Evolutionary conservation across 2,888 invertebrate species (phyloP), one percentile per base, ranked within the genome.

Genomic region (Eurytoma adleriae): DNA sequence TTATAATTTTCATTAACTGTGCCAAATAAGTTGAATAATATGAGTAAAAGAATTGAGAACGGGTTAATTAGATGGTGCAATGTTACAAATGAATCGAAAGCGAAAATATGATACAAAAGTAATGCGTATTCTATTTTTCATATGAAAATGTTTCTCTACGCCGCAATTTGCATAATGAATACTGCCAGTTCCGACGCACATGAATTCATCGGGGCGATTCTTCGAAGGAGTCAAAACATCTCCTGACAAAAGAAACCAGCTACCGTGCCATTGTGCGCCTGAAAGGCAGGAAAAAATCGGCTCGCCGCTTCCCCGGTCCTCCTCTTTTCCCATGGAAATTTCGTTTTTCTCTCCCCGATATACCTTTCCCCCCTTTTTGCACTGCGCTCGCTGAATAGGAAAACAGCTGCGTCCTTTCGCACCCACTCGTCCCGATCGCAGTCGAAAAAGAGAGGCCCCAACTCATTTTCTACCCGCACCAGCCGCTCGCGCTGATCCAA

Each of bases 271-370:
- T 20, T n/a, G 30, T 30, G 52, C 69, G 54, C 14, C 14, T 27
- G 56, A 18, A 18, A 30, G 20, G 48, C 50, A 27, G 54, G 30
- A 40, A 16, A 20, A 80, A 80, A 75, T 80, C 73, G 62, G 57
- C 70, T n/a, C 59, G 16, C 16, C 50, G 20, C 14, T 18, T 54
- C 18, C 20, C 18, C 56, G 24, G 40, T n/a, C 3, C 13, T 30
- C 30, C 27, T 18, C 40, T 62, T 71, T 81, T 81, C 77, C 73
- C 80, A 81, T 81, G 78, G 70, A 80, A 77, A 80, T 74, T 40
- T 48, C 56, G 52, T 73, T 20, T 40, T 50, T 30, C 20, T 56
- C 57, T 56, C 59, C 40, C 48, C 30, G 2, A 40, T n/a, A n/a
- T 7, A 30, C 52, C 5, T 48, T 13, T n/a, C 12, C 40, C 57